These are phyloP conservation scores for Agrypnus murinus DNA, from an alignment of 2,888 invertebrate species.

Conservation along the genomic window DNA sequence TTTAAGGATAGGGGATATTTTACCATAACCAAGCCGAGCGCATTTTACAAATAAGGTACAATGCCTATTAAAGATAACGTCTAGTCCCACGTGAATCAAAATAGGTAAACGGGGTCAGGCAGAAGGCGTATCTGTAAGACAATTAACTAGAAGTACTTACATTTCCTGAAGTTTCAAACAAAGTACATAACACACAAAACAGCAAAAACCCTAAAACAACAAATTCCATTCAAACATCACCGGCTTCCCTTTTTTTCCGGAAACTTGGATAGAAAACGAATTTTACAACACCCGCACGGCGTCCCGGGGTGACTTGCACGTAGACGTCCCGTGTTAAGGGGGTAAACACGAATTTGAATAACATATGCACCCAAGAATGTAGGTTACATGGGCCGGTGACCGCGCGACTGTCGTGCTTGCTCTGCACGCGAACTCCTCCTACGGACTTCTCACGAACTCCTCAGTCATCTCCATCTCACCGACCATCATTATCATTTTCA, in stretches of 20 bases:
- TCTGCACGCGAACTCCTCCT: slow-evolving; percentile 61
- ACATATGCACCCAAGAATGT: slow-evolving; percentile 59
- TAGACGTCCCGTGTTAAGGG: slow-evolving; percentile 26
- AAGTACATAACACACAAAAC: not conserved
- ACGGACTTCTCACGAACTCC: slow-evolving; percentile 51
- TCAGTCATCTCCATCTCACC: slow-evolving; percentile 49
- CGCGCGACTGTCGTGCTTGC: slow-evolving; percentile 59
- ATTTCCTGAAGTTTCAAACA: slow-evolving; percentile 40
- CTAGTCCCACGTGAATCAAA: slow-evolving; percentile 50
- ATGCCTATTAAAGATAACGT: slow-evolving; percentile 35
- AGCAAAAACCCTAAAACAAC: too few relatives aligned
- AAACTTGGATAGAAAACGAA: slow-evolving; percentile 4
- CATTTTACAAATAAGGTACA: slow-evolving; percentile 44
- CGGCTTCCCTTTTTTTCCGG: not conserved
- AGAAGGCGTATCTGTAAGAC: slow-evolving; percentile 57
- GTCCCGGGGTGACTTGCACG: slow-evolving; percentile 10
- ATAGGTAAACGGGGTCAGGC: slow-evolving; percentile 60
- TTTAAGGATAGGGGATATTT: slow-evolving; percentile 8
- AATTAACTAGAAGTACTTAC: slow-evolving; percentile 46
- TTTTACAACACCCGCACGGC: slow-evolving; percentile 7
- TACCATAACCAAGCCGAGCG: slow-evolving; percentile 17
- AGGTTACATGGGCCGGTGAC: slow-evolving; percentile 62
- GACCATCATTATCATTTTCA: slow-evolving; percentile 44
- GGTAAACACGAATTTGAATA: slow-evolving; percentile 55
- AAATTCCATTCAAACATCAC: slow-evolving; percentile 1